phyloP scores from a whole-genome alignment of 2,888 invertebrate species.

The Podabrus alpinus region DNA sequence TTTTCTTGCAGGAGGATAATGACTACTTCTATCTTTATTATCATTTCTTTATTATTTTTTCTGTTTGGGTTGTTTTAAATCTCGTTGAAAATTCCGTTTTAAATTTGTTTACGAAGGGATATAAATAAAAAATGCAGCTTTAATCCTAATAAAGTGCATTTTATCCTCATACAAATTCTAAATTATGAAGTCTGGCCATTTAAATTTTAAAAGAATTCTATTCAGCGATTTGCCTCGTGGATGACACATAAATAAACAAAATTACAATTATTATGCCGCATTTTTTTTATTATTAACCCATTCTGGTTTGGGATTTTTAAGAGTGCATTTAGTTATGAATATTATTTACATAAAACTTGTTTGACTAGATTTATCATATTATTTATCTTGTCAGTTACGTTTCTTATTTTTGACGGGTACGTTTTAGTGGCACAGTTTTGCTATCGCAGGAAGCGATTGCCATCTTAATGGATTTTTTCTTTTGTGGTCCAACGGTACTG shows the following conservation, averaged over 20 bases:
- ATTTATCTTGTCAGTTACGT: conserved; percentile 25
- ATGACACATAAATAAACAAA: conserved; percentile 27
- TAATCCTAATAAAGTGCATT: not conserved
- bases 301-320: conserved; percentile 27
- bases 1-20: not conserved
- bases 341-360: conserved; percentile 33
- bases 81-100: not conserved
- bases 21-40: not conserved
- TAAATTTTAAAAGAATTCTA: not conserved
- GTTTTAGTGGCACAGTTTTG: conserved; percentile 18
- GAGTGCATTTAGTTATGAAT: conserved; percentile 30
- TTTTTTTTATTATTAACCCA: conserved; percentile 31
- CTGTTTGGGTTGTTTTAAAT: not conserved
- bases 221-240: conserved; percentile 13
- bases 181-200: not conserved
- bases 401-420: conserved; percentile 8
- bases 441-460: conserved; percentile 12
- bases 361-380: conserved; percentile 30
- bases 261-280: conserved; percentile 14
- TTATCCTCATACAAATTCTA: not conserved
- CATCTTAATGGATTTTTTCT: conserved; percentile 12
- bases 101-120: not conserved
- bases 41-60: not conserved
- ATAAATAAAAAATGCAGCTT: not conserved
- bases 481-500: not conserved